Conservation (phyloP, 2,113 vertebrate genomes). For the Erythrocercus mccallii region DNA sequence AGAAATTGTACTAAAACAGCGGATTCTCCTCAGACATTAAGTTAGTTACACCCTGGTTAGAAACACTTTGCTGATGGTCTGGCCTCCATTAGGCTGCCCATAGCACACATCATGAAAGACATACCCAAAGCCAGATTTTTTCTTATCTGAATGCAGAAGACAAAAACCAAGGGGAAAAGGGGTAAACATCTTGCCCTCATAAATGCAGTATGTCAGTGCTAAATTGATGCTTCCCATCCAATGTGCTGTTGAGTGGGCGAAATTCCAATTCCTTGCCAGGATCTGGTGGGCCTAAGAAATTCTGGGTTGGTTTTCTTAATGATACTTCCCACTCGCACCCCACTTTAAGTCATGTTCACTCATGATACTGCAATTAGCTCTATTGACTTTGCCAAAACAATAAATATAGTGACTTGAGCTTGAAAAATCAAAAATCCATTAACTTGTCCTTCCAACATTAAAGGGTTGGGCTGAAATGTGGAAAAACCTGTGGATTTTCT, state of each 20-base stretch:
- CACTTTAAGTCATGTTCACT: not conserved
- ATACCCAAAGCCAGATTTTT: not conserved
- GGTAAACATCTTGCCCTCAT: not conserved
- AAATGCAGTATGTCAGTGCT: not conserved
- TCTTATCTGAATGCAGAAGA: not conserved
- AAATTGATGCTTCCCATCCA: not conserved
- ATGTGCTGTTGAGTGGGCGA: fast-evolving
- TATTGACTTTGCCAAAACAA: not conserved
- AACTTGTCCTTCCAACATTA: not conserved
- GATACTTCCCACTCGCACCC: not conserved
- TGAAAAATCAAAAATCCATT: not conserved
- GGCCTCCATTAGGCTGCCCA: not conserved
- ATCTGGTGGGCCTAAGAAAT: not conserved
- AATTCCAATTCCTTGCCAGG: not conserved
- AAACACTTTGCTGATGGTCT: not conserved
- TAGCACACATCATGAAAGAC: not conserved
- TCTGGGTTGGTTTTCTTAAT: not conserved
- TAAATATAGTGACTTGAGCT: not conserved
- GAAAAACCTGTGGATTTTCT: not conserved
- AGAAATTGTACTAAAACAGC: not conserved
- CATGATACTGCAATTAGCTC: not conserved
- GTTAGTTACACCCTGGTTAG: not conserved
- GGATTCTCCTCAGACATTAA: not conserved
- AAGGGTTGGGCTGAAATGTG: not conserved
- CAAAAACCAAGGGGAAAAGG: not conserved